Evolutionary conservation across 2,113 vertebrate genomes (phyloP).

Genomic region (Tachycineta bicolor): DNA sequence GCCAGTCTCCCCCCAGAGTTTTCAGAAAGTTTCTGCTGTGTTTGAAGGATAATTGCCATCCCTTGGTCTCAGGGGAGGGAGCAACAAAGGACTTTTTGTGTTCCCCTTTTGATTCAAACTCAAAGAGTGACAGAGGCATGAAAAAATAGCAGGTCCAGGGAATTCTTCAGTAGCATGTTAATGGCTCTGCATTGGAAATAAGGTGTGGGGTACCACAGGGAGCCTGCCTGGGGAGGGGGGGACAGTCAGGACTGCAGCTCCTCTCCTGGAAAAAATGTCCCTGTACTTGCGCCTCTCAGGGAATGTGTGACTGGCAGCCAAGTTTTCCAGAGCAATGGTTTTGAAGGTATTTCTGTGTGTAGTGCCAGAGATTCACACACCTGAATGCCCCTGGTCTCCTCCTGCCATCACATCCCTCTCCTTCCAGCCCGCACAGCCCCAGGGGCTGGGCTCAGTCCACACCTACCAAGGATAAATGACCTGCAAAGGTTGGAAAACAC

Average conservation of each 20-base stretch:
- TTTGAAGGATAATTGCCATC: slow-evolving; percentile 29
- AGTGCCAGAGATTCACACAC: background rate
- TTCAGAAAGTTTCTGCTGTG: slow-evolving; percentile 4
- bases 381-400: background rate
- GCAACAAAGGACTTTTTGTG: background rate
- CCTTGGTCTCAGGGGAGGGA: background rate
- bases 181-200: background rate
- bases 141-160: background rate
- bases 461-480: background rate
- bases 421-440: background rate
- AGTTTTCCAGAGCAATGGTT: background rate
- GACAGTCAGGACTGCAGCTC: background rate
- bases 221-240: background rate
- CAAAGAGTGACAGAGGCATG: background rate
- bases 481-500: background rate
- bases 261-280: background rate
- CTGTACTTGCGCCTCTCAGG: background rate
- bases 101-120: slow-evolving; percentile 7
- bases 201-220: background rate
- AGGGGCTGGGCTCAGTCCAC: background rate
- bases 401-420: background rate
- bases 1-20: background rate
- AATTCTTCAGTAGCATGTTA: background rate
- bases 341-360: background rate
- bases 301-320: background rate